A percentile compares a stretch with the other conserved stretches of the same genome.
These are phyloP conservation scores for Dyspetes luteomarginatus DNA, from an alignment of 2,888 invertebrate species.

Conservation along the genomic window DNA sequence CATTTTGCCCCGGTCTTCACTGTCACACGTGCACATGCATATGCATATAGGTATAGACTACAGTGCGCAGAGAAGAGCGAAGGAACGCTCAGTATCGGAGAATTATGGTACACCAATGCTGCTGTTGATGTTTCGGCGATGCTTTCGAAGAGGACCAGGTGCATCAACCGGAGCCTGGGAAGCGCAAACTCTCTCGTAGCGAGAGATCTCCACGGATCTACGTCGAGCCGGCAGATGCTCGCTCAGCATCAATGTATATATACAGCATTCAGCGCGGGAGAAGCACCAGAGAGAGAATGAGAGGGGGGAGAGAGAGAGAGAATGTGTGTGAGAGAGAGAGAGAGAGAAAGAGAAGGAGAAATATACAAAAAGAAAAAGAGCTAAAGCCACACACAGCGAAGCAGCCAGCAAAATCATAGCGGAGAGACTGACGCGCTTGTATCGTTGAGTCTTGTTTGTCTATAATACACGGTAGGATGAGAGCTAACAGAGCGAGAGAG, in stretches of 20 bases:
- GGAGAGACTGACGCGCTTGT: constrained; percentile 18
- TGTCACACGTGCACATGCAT: neutral
- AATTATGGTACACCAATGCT: constrained; percentile 68
- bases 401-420: constrained; percentile 32
- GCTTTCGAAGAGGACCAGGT: constrained; percentile 78
- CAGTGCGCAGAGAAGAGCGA: constrained; percentile 61
- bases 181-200: constrained; percentile 68
- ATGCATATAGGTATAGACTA: constrained; percentile 9
- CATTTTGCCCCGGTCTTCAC: neutral
- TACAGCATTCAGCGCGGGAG: constrained; percentile 6
- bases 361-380: constrained; percentile 13
- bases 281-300: constrained; percentile 13
- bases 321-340: neutral
- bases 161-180: constrained; percentile 82
- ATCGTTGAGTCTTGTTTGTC: constrained; percentile 68
- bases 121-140: constrained; percentile 73
- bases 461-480: constrained; percentile 50
- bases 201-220: constrained; percentile 63
- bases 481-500: constrained; percentile 11
- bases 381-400: constrained; percentile 49
- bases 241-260: constrained; percentile 45
- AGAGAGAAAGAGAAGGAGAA: constrained; percentile 4
- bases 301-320: constrained; percentile 3
- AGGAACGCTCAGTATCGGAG: constrained; percentile 65
- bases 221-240: constrained; percentile 67